Evolutionary conservation across 92 coral and sea anemone genomes (phyloP), one percentile per base, ranked within the genome.

Genomic region (Epizoanthus ramosus): DNA sequence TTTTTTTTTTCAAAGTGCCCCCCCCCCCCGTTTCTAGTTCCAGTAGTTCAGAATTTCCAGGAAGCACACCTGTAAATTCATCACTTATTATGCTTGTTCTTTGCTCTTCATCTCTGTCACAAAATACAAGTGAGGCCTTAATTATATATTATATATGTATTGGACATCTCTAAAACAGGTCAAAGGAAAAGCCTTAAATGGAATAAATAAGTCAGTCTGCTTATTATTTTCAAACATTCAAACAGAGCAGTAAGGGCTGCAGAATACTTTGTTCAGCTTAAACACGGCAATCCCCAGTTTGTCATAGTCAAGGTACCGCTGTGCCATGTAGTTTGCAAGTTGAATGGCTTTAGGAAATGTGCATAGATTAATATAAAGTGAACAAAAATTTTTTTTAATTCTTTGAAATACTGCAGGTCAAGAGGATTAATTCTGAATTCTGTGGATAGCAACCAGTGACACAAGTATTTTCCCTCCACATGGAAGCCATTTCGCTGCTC

Each of bases 331-430:
- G 39, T 90, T 89, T 1, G 93, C 94, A 12, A 96, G 80, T 74
- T 96, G 98, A 57, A 96, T 67, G 10, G 99, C 96, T 83, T 89
- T 90, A 71, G 98, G 98, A 71, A 96, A 96, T 4, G 98, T 92
- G 37, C 86, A 92, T 22, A 93, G 98, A 67, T 96, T 96, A 10
- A 89, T 88, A n/a, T n/a, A n/a, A 45, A 63, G 89, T 3, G 96
- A 88, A 31, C 98, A 98, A 71, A 98, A 71, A 28, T 85, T 54
- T 93, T 60, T 83, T 90, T 91, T 19, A 96, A 68, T 81, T 96
- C 99, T 70, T 93, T 96, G 57, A 71, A 65, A 21, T 65, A 74
- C n/a, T n/a, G n/a, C 50, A 96, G 81, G 24, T 90, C 96, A 80
- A 0, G 84, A 21, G 98, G 94, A 79, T 89, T 85, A 43, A 96